Conservation (phyloP, 2,113 vertebrate genomes). For the Barnardius zonarius region DNA sequence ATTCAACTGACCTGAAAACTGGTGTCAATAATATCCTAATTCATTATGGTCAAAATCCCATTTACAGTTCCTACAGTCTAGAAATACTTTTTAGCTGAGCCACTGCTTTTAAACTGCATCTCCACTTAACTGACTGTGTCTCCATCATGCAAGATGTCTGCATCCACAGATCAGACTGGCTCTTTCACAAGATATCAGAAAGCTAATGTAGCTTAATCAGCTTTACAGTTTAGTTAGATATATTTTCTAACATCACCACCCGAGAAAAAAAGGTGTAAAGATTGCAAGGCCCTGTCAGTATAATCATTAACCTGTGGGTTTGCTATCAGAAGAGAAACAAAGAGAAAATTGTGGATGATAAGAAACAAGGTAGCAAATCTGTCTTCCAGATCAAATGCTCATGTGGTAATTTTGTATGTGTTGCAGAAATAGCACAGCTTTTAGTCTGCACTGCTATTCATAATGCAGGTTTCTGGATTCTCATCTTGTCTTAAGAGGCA, state of each 20-base stretch:
- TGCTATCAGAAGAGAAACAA: not conserved
- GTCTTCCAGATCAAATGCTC: not conserved
- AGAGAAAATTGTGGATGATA: not conserved
- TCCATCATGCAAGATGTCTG: not conserved
- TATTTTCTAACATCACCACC: not conserved
- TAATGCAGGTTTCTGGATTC: not conserved
- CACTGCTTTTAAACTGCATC: not conserved
- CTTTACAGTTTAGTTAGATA: not conserved
- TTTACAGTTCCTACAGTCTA: not conserved
- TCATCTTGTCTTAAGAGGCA: not conserved
- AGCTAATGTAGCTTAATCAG: not conserved
- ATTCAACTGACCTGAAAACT: not conserved
- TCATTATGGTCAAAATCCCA: conserved; percentile 17
- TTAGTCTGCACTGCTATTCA: not conserved
- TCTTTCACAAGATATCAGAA: not conserved
- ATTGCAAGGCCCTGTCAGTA: not conserved
- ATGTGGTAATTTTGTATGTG: not conserved
- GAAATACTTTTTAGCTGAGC: not conserved
- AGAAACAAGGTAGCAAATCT: not conserved
- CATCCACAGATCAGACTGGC: not conserved
- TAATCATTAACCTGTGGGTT: not conserved
- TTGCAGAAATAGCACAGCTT: not conserved
- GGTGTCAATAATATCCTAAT: not conserved
- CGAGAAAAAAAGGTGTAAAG: not conserved
- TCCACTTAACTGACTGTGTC: not conserved